Percentiles rank a stretch among this genome's conserved stretches.
phyloP scores from a whole-genome alignment of 23 tunicate species.

The Ascidia mentula region DNA sequence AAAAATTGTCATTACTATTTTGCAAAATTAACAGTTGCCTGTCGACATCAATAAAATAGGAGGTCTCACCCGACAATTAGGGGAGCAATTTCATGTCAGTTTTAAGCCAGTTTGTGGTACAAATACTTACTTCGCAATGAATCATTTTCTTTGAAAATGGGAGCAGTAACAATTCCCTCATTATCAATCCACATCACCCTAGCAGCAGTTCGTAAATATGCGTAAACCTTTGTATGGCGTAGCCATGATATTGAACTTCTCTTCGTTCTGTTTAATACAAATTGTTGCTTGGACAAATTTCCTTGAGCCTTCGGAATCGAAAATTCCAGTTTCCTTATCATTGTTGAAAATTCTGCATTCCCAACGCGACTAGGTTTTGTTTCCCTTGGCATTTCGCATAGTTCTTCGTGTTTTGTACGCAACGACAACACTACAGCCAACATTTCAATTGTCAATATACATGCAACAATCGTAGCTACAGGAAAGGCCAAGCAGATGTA shows the following conservation, averaged over 20 bases:
- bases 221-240: neutral
- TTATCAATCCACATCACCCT: neutral
- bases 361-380: neutral
- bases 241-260: neutral
- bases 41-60: too few relatives aligned
- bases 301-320: too few relatives aligned
- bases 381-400: neutral
- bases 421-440: conserved; percentile 2
- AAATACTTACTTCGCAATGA: neutral
- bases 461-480: neutral
- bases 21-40: too few relatives aligned
- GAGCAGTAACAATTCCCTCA: neutral
- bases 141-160: neutral
- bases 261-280: neutral
- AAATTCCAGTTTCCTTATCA: neutral
- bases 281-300: too few relatives aligned
- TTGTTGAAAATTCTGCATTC: neutral
- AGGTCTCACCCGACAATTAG: too few relatives aligned
- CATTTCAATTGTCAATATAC: neutral
- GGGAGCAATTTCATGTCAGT: too few relatives aligned
- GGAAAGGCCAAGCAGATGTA: neutral
- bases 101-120: too few relatives aligned
- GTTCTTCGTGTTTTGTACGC: neutral
- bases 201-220: neutral
- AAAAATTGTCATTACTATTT: too few relatives aligned